phyloP scores from a whole-genome alignment of 2,888 invertebrate species.

The Odiellus spinosus region DNA sequence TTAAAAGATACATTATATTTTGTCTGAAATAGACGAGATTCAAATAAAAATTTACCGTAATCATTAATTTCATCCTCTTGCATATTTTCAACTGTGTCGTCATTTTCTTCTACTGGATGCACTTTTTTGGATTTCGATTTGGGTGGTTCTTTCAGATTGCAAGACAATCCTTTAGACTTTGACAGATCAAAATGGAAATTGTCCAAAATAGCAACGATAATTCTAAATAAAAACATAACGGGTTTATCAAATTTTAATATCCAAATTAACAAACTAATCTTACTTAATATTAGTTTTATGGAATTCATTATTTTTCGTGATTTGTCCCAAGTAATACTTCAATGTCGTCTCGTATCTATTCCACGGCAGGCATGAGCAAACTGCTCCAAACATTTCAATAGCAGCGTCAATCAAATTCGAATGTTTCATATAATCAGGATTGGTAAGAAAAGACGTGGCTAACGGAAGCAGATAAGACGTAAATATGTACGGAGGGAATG shows the following conservation, averaged over 20 bases:
- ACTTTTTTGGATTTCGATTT: background rate
- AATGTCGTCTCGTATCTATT: constrained; percentile 68
- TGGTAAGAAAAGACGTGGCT: constrained; percentile 59
- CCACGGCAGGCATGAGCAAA: constrained; percentile 71
- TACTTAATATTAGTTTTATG: constrained; percentile 61
- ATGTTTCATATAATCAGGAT: constrained; percentile 55
- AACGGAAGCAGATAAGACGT: constrained; percentile 74
- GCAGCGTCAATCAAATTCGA: constrained; percentile 69
- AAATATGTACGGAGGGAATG: constrained; percentile 38
- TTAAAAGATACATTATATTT: constrained; percentile 8
- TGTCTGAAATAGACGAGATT: no score
- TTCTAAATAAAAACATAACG: constrained; percentile 23
- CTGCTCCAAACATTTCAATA: constrained; percentile 57
- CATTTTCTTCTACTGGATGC: background rate
- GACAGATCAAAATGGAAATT: constrained; percentile 76
- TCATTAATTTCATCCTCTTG: no score
- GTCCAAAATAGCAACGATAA: constrained; percentile 52
- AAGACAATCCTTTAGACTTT: constrained; percentile 6
- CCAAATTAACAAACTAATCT: constrained; percentile 5
- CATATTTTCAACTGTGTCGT: no score
- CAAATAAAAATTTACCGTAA: no score
- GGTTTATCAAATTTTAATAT: background rate
- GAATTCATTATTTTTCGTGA: constrained; percentile 50
- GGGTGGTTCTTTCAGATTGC: background rate
- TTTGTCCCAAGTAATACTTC: constrained; percentile 57